A percentile compares a stretch with the other conserved stretches of the same genome.
These are phyloP conservation scores for Helobdella robusta DNA, from an alignment of 2,888 invertebrate genomes.

Conservation along the genomic window DNA sequence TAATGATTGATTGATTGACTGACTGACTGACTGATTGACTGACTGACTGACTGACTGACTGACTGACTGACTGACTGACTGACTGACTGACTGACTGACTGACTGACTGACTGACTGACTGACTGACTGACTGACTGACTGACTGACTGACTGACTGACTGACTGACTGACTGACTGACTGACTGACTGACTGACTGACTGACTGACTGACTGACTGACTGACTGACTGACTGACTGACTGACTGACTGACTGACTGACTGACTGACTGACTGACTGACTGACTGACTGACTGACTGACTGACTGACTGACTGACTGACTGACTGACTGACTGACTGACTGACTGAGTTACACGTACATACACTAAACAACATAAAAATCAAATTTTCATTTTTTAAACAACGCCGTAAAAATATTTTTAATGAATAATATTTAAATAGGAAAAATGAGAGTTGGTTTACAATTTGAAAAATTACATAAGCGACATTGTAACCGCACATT, in stretches of 20 bases:
- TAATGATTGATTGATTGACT: slow-evolving; percentile 3
- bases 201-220: slow-evolving; percentile 30
- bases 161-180: slow-evolving; percentile 29
- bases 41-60: slow-evolving; percentile 26
- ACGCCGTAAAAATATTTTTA: too few species aligned
- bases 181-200: slow-evolving; percentile 29
- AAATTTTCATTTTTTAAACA: too few species aligned
- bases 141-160: slow-evolving; percentile 30
- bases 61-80: slow-evolving; percentile 28
- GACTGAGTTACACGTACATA: not conserved
- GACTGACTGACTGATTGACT: slow-evolving; percentile 13
- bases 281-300: slow-evolving; percentile 29
- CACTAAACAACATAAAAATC: too few species aligned
- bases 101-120: slow-evolving; percentile 30
- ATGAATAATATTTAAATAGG: too few species aligned
- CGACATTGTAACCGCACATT: too few species aligned
- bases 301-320: slow-evolving; percentile 27
- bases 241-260: slow-evolving; percentile 29
- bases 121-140: slow-evolving; percentile 30
- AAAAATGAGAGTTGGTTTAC: too few species aligned
- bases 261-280: slow-evolving; percentile 29
- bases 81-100: slow-evolving; percentile 28
- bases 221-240: slow-evolving; percentile 29
- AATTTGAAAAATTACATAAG: too few species aligned
- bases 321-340: slow-evolving; percentile 27